These are phyloP conservation scores for Oxyura jamaicensis DNA, from an alignment of 2,113 vertebrate species.

Conservation along the genomic window DNA sequence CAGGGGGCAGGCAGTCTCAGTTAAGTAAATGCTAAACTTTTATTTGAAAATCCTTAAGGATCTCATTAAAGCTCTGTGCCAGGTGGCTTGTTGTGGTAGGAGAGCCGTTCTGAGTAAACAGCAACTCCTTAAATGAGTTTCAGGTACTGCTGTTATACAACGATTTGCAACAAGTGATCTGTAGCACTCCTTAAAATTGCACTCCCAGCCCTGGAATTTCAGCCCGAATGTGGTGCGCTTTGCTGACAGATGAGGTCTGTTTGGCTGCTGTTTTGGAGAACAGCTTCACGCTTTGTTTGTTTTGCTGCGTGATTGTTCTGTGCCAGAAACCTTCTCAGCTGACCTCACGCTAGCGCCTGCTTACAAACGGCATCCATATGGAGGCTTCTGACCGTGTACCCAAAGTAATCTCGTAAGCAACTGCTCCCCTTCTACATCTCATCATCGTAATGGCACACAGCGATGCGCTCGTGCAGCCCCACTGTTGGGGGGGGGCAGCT, in stretches of 20 bases:
- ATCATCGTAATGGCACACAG: background rate
- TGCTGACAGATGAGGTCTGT: background rate
- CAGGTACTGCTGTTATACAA: background rate
- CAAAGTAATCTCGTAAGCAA: background rate
- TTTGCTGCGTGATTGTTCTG: background rate
- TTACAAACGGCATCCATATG: background rate
- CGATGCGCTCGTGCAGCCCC: background rate
- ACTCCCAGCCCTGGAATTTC: background rate
- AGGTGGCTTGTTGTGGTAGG: background rate
- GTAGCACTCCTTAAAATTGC: background rate
- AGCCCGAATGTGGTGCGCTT: background rate
- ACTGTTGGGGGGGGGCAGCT: background rate
- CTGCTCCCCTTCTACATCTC: background rate
- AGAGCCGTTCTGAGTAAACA: constrained; percentile 35
- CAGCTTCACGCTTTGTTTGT: background rate
- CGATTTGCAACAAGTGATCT: constrained; percentile 2
- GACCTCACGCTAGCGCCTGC: background rate
- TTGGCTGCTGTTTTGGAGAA: background rate
- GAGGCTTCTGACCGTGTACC: background rate
- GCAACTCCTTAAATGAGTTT: constrained; percentile 11
- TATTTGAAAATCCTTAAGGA: constrained; percentile 60
- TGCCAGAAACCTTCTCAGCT: background rate
- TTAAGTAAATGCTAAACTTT: constrained; percentile 42
- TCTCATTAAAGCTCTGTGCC: constrained; percentile 16
- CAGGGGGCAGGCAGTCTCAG: background rate